A percentile compares a stretch with the other conserved stretches of the same genome.
Evolutionary conservation across 2,888 invertebrate species (phyloP).

Genomic region (Parnassius apollo): DNA sequence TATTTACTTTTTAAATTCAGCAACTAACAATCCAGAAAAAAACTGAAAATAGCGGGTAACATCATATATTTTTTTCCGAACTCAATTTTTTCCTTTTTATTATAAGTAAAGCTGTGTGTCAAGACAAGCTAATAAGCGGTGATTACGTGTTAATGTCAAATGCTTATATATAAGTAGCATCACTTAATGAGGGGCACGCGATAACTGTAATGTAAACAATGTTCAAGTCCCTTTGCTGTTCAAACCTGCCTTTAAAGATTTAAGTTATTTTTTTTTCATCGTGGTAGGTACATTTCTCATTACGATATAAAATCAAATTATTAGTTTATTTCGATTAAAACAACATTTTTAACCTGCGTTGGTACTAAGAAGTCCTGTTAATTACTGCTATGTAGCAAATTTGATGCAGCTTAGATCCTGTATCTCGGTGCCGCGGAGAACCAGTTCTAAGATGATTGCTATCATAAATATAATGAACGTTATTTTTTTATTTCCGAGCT

Average conservation of each 20-base stretch:
- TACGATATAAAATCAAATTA: too few relatives aligned
- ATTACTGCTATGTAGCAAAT: background rate
- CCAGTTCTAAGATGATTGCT: slow-evolving; percentile 15
- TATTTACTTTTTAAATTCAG: too few relatives aligned
- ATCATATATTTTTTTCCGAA: too few relatives aligned
- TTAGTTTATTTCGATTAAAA: too few relatives aligned
- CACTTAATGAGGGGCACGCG: slow-evolving; percentile 7
- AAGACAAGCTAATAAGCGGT: background rate
- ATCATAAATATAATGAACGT: slow-evolving; percentile 18
- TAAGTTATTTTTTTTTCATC: background rate
- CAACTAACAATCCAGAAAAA: too few relatives aligned
- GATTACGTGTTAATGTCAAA: background rate
- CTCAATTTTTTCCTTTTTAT: too few relatives aligned
- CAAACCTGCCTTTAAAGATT: background rate
- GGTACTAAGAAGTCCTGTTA: background rate
- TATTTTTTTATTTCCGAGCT: slow-evolving; percentile 13
- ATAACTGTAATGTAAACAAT: slow-evolving; percentile 8
- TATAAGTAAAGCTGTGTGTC: background rate
- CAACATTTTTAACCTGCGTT: too few relatives aligned
- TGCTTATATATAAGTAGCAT: background rate
- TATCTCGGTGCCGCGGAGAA: background rate
- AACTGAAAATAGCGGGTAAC: too few relatives aligned
- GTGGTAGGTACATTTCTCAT: background rate
- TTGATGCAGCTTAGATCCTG: slow-evolving; percentile 5
- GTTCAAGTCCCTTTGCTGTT: background rate